A percentile compares a stretch with the other conserved stretches of the same genome.
Conservation (phyloP, 2,888 invertebrate species). For the Portevinia maculata region DNA sequence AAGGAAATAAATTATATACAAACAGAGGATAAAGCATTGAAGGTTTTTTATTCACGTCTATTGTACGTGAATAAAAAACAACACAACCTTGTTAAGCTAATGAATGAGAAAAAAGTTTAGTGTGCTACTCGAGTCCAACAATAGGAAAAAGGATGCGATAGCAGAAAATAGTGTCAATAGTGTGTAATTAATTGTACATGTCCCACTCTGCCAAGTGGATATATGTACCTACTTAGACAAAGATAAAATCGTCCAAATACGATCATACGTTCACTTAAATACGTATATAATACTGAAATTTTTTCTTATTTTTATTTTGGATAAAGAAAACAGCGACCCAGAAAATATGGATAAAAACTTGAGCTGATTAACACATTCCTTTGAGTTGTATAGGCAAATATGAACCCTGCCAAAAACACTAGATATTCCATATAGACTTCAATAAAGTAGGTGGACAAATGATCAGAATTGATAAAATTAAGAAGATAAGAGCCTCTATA, state of each 20-base stretch:
- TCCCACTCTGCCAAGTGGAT: conserved; percentile 52
- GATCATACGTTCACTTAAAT: not conserved
- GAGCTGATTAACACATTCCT: too few relatives aligned
- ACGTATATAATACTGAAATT: too few relatives aligned
- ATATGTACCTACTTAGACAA: conserved; percentile 28
- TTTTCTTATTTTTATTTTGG: too few relatives aligned
- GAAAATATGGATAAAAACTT: not conserved
- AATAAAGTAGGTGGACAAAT: too few relatives aligned
- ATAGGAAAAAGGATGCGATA: conserved; percentile 39
- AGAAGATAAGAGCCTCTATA: too few relatives aligned
- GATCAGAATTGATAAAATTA: too few relatives aligned
- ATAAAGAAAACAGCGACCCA: too few relatives aligned
- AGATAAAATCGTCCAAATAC: conserved; percentile 55
- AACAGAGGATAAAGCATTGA: conserved; percentile 17
- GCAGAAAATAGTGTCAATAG: conserved; percentile 30
- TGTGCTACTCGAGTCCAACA: conserved; percentile 33
- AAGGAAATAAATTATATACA: conserved; percentile 36
- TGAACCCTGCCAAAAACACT: too few relatives aligned
- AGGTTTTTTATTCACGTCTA: not conserved
- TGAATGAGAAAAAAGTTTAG: conserved; percentile 29
- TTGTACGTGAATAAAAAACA: conserved; percentile 7
- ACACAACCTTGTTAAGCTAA: conserved; percentile 10
- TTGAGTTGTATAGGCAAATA: too few relatives aligned
- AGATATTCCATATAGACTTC: too few relatives aligned
- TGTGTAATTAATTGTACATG: conserved; percentile 38